Evolutionary conservation across 1,140 invertebrate genomes (phyloP).

Genomic region (Sitophilus oryzae): DNA sequence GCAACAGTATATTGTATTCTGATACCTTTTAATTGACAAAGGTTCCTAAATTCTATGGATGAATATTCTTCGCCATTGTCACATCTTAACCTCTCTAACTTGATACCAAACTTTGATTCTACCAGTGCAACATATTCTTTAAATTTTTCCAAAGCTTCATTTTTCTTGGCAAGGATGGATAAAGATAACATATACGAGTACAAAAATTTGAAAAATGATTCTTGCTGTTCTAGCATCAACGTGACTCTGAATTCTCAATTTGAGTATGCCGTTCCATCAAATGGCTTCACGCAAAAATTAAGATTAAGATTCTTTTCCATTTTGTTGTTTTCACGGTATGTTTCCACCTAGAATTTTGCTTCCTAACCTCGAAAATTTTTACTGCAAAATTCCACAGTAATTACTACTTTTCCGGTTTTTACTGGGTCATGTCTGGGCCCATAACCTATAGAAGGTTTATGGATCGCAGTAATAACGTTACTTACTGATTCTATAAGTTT

Average conservation of each 20-base stretch:
- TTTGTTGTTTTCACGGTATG: too few relatives aligned
- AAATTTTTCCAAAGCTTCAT: constrained; percentile 32
- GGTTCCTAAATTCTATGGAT: constrained; percentile 27
- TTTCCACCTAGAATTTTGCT: too few relatives aligned
- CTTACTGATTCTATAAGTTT: too few relatives aligned
- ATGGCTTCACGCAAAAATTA: constrained; percentile 15
- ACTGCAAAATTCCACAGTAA: too few relatives aligned
- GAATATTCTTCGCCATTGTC: constrained; percentile 37
- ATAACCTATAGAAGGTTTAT: too few relatives aligned
- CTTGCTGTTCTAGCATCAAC: constrained; percentile 21
- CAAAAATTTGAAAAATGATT: constrained; percentile 43
- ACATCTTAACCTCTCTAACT: constrained; percentile 34
- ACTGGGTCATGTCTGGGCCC: too few relatives aligned
- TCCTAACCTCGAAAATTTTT: too few relatives aligned
- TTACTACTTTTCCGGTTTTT: too few relatives aligned
- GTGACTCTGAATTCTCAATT: constrained; percentile 22
- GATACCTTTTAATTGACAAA: constrained; percentile 33
- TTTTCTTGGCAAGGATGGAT: constrained; percentile 39
- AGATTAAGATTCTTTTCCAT: constrained; percentile 25
- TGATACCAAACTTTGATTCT: constrained; percentile 31
- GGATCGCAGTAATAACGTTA: too few relatives aligned
- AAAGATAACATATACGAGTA: too few relatives aligned
- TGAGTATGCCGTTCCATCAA: constrained; percentile 13
- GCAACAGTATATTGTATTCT: constrained; percentile 23
- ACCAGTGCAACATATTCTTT: constrained; percentile 34